phyloP scores from a whole-genome alignment of 2,113 vertebrate genomes.

The Chlorocebus sabaeus region DNA sequence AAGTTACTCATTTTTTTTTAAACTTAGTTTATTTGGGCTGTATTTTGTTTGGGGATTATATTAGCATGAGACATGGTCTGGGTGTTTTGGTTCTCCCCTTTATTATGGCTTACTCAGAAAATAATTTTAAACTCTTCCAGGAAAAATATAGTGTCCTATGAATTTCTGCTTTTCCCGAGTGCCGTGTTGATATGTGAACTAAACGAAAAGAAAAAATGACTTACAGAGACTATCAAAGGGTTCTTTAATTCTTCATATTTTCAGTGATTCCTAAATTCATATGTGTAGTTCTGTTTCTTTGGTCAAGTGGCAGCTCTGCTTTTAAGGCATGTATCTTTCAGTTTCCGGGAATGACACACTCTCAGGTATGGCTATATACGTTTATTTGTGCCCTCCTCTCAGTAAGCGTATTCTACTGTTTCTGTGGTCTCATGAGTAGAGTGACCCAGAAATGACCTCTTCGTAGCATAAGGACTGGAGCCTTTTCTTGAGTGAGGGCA shows the following conservation, averaged over 20 bases:
- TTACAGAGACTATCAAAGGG: not conserved
- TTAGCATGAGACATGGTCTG: not conserved
- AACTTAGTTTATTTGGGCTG: not conserved
- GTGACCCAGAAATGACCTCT: constrained; percentile 46
- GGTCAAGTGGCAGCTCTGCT: not conserved
- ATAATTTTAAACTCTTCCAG: not conserved
- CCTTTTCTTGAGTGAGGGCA: not conserved
- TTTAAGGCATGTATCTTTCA: not conserved
- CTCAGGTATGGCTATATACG: not conserved
- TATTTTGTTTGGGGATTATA: not conserved
- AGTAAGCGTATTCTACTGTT: not conserved
- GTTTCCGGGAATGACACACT: not conserved
- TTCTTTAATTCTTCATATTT: not conserved
- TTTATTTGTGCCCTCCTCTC: not conserved
- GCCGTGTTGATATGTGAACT: not conserved
- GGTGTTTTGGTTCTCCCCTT: not conserved
- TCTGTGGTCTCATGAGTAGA: not conserved
- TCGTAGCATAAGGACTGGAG: not conserved
- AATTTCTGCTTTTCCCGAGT: not conserved
- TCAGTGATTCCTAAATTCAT: not conserved
- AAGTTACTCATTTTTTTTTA: not conserved
- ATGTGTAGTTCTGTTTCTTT: not conserved
- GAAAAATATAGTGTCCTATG: not conserved
- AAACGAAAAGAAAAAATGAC: not conserved
- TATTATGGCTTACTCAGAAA: not conserved